Evolutionary conservation across 2,113 vertebrate species (phyloP).

Genomic region (Isurus oxyrinchus): DNA sequence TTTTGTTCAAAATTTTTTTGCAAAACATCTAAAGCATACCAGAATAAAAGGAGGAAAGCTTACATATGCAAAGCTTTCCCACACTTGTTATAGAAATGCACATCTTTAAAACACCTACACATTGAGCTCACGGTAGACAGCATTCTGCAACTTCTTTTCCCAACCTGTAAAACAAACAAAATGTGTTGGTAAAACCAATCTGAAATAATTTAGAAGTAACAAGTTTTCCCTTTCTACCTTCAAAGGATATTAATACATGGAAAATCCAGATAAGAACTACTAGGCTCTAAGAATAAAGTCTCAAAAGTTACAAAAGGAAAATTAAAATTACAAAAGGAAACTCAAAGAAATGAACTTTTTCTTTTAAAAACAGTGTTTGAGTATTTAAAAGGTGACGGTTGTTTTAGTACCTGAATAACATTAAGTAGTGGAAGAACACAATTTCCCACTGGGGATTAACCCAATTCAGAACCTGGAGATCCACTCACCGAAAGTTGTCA

Average conservation of each 20-base stretch:
- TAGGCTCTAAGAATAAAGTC: not conserved
- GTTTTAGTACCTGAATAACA: not conserved
- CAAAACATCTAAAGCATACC: not conserved
- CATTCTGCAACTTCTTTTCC: slow-evolving; percentile 96
- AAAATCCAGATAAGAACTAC: not conserved
- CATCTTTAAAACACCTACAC: slow-evolving; percentile 65
- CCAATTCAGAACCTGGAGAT: not conserved
- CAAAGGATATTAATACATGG: not conserved
- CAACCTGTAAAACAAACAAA: slow-evolving; percentile 65
- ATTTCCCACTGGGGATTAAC: not conserved
- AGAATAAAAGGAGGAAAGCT: not conserved
- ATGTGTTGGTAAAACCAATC: not conserved
- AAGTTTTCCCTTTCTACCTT: not conserved
- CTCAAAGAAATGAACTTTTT: not conserved
- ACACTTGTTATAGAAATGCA: not conserved
- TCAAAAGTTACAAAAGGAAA: not conserved
- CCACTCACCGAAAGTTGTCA: not conserved
- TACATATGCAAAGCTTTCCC: not conserved
- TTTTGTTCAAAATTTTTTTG: slow-evolving; percentile 16
- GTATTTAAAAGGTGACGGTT: not conserved
- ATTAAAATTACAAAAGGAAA: not conserved
- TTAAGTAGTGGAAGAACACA: not conserved
- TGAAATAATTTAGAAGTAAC: not conserved
- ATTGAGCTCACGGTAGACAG: slow-evolving; percentile 86
- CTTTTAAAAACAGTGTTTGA: not conserved